Evolutionary conservation across 2,797 vertebrate species (phyloP), one percentile per base, ranked within the genome.

Genomic region (Hephaestus fuliginosus): DNA sequence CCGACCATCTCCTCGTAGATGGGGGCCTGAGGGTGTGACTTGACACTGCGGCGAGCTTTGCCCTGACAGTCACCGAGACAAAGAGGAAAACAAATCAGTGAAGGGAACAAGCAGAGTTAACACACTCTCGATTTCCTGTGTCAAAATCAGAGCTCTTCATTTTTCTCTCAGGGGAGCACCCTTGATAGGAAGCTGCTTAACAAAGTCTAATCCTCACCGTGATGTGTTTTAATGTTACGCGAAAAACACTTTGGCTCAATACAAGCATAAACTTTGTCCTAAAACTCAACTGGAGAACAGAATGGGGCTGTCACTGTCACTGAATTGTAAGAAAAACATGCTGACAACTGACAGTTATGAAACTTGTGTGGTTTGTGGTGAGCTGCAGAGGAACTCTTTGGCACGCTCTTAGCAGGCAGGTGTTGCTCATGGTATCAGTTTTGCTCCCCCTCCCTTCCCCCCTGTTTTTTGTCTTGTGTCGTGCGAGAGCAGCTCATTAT

Each of bases 1-100:
- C 87, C 85, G 0, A 74, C 18, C 95, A 96, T 96, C 86, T 95
- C 95, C 88, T 96, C 95, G 3, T 96, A 96, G 80, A 96, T 91
- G 33, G 93, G 85, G 5, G 60, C 70, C 7, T 61, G 78, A 46
- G 66, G 15, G 28, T 71, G 86, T 15, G 82, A 41, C 72, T 78
- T 89, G 15, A 17, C 70, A 0, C 67, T 18, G 15, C 36, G 20
- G 8, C 8, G 18, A 5, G 30, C 12, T 80, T 86, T 94, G 43
- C 61, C 33, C 94, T 95, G 57, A 78, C 1, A 67, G 69, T 15
- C 76, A 70, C 6, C 1, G 53, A 80, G 15, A 82, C 11, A 52
- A 33, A 25, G 14, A 73, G 17, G 44, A 75, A 84, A 68, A 75
- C 10, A 84, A 89, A 92, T 87, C 90, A 90, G 76, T 72, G 74